Base-by-base conservation (phyloP, 64 coral and sea anemone genomes). In the Montipora capricornis region DNA sequence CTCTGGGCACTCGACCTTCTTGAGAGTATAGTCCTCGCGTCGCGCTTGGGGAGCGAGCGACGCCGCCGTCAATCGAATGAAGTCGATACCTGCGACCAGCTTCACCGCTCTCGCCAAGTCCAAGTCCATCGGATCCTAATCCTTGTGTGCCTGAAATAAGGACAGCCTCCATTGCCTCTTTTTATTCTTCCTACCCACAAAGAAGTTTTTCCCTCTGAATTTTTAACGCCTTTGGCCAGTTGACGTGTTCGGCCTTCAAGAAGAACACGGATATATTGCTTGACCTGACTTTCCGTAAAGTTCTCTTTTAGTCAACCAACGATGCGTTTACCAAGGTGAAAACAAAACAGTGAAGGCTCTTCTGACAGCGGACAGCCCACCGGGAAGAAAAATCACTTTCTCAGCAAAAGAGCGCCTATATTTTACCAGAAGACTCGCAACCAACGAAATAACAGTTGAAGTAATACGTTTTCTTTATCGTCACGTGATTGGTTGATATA, bases 141-240 rank as follows among this genome's bases (percentile, higher is more conserved):
- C 83, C 92, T 88, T 93, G 92, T 0, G 92, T 76, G 45, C 92
- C 92, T 24, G 92, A 93, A 7, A 93, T 87, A 0, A 93, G 20
- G 55, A 93, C 92, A 14, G 92, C 92, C 22, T 93, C 92, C 92
- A 93, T 93, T 5, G 26, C 49, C 13, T 17, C 2, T 19, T 10
- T 7, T 12, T 14, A 6, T 20, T 20, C 22, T 85, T 64, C 45
- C 47, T 78, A 11, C 3, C 5, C 1, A 13, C 44, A 55, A 16
- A 1, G 60, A 47, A 11, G 59, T 92, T 77, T 60, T 77, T n/a
- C 60, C 47, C 24, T 81, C 53, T 11, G 53, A 57, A 57, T 57
- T 57, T 57, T 57, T 6, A 8, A 57, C 53, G 3, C 53, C 53
- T 57, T 8, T 11, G 53, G 53, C 53, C 37, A 37, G 37, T 37